A percentile compares a stretch with the other conserved stretches of the same genome.
Evolutionary conservation across 2,797 vertebrate species (phyloP).

Genomic region (Leptoclinus maculatus): DNA sequence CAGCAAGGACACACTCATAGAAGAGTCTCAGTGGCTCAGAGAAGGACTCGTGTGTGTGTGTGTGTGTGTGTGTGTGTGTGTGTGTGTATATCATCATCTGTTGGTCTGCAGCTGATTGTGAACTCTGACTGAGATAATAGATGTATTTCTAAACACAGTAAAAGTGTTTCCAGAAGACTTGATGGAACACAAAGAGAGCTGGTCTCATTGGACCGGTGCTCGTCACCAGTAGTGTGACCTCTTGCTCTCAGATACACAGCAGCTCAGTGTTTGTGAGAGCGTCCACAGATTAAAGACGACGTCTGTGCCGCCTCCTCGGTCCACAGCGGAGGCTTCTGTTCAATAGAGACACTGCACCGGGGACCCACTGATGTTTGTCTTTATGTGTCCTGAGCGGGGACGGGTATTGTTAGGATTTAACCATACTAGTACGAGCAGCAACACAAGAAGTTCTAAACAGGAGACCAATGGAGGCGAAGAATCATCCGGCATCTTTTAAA

Average conservation of each 20-base stretch:
- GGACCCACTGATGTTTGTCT: too few relatives aligned
- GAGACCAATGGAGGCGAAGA: too few relatives aligned
- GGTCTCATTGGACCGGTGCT: too few relatives aligned
- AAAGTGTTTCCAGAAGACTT: background rate
- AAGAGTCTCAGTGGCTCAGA: constrained; percentile 45
- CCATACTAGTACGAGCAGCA: too few relatives aligned
- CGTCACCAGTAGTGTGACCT: constrained; percentile 7
- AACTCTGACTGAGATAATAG: background rate
- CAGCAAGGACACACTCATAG: constrained; percentile 34
- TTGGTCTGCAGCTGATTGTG: constrained; percentile 5
- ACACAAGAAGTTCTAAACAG: too few relatives aligned
- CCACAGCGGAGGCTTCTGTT: constrained; percentile 29
- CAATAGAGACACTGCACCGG: too few relatives aligned
- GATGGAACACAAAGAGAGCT: background rate
- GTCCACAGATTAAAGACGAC: too few relatives aligned
- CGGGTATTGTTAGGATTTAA: too few relatives aligned
- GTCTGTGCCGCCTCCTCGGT: constrained; percentile 14
- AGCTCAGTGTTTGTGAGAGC: background rate
- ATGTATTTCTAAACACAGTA: too few relatives aligned
- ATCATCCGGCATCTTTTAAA: too few relatives aligned
- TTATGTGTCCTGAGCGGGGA: too few relatives aligned
- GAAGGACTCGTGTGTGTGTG: background rate
- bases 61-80: constrained; percentile 9
- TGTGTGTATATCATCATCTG: constrained; percentile 3
- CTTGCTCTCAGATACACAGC: constrained; percentile 22